Conservation (phyloP, 2,888 invertebrate species). For the Erebia aethiops region DNA sequence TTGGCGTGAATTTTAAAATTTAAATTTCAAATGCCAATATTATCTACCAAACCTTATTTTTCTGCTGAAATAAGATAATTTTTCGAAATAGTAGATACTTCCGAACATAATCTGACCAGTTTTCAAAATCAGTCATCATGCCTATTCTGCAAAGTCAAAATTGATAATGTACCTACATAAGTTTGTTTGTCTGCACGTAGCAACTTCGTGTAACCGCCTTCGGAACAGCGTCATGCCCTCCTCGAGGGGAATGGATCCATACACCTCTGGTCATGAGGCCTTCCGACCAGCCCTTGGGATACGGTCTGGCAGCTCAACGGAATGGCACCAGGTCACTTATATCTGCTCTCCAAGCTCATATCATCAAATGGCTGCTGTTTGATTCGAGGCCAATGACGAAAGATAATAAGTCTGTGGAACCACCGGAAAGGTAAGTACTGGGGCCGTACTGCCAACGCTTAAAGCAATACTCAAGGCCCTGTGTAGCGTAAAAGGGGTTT, state of each 20-base stretch:
- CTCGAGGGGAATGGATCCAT: slow-evolving; percentile 88
- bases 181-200: slow-evolving; percentile 55
- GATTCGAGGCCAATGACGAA: slow-evolving; percentile 74
- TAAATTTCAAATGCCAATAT: no score
- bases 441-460: no score
- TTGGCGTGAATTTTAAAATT: no score
- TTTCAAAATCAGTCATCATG: no score
- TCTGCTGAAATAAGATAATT: no score
- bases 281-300: slow-evolving; percentile 82
- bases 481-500: no score
- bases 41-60: no score
- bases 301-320: slow-evolving; percentile 85
- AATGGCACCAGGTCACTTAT: slow-evolving; percentile 86
- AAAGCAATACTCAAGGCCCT: no score
- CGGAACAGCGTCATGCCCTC: slow-evolving; percentile 86
- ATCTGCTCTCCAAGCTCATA: slow-evolving; percentile 87
- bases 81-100: no score
- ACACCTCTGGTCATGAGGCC: slow-evolving; percentile 86
- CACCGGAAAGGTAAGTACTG: slow-evolving; percentile 78
- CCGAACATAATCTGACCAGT: no score
- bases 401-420: slow-evolving; percentile 73
- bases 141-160: not conserved
- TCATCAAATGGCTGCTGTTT: slow-evolving; percentile 87
- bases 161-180: not conserved
- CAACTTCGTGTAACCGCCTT: slow-evolving; percentile 85